Evolutionary conservation across 2,113 vertebrate species (phyloP), one percentile per base, ranked within the genome.

Genomic region (Nothobranchius furzeri): DNA sequence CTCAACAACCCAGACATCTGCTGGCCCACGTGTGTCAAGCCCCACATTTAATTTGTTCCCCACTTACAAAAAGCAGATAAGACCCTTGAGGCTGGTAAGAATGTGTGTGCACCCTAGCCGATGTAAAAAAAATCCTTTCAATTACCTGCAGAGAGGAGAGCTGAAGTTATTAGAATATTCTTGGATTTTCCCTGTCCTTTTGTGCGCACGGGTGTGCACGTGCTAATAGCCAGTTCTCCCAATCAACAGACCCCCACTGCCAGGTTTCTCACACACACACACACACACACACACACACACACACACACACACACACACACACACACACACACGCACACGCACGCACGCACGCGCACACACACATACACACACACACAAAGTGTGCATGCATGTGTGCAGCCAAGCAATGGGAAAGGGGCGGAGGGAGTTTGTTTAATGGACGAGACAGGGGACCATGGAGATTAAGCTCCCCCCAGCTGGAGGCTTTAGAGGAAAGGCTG

Each of bases 1-100:
- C 88, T 89, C 79, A 85, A 78, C 45, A 83, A 90, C 89, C 87
- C 78, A 88, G 87, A 92, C 90, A 92, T 92, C 90, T 91, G 89
- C 90, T 89, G 82, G 70, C 56, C 86, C 74, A 81, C 73, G 76
- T 89, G 88, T 90, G 89, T 90, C 87, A 89, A 85, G 80, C 60
- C 79, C 82, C 84, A 68, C 79, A 90, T 91, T 91, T 88, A 90
- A 90, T 90, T 91, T 86, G 85, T 84, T 78, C 81, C 76, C 64
- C 54, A 60, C 67, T 87, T 85, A 88, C 82, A 91, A 88, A 90
- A 89, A 80, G 83, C 73, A 85, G 90, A 88, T 88, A 90, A 87
- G 86, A 87, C 85, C 84, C 90, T 86, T 78, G 85, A 90, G 87
- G 82, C 75, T 57, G 61, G 51, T 60, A 69, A 83, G 68, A 11